Conservation (phyloP, 2,888 invertebrate genomes). For the Venusia cambrica region DNA sequence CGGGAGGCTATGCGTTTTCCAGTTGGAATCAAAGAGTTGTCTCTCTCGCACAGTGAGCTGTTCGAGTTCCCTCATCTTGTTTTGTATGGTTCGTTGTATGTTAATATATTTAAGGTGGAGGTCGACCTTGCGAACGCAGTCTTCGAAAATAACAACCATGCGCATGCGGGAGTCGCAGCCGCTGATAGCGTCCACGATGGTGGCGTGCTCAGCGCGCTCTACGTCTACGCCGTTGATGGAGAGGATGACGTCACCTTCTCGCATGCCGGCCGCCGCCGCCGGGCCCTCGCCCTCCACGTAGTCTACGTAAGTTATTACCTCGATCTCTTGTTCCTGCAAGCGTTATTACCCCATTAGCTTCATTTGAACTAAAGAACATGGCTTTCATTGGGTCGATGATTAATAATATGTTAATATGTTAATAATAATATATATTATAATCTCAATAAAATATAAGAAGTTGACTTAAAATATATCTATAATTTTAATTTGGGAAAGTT, state of each 20-base stretch:
- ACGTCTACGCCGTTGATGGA: slow-evolving; percentile 98
- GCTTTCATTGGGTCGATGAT: no score
- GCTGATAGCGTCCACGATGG: slow-evolving; percentile 95
- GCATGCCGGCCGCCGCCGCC: slow-evolving; percentile 95
- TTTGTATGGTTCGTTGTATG: slow-evolving; percentile 90
- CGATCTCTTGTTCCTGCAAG: slow-evolving; percentile 91
- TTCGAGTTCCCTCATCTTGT: slow-evolving; percentile 92
- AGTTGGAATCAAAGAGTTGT: slow-evolving; percentile 91
- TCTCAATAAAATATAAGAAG: no score
- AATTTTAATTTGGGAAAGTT: no score
- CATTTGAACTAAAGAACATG: no score
- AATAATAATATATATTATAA: no score
- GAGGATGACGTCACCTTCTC: slow-evolving; percentile 97
- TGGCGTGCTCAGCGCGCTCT: slow-evolving; percentile 96
- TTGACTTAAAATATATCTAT: no score
- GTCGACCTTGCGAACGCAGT: slow-evolving; percentile 96
- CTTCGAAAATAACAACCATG: slow-evolving; percentile 98
- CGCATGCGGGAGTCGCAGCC: slow-evolving; percentile 94
- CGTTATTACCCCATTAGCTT: no score
- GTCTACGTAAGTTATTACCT: slow-evolving; percentile 98
- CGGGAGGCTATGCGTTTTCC: slow-evolving; percentile 94
- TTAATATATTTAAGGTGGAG: slow-evolving; percentile 96
- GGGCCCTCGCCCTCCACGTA: slow-evolving; percentile 96
- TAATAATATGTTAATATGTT: no score
- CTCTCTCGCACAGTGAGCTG: slow-evolving; percentile 90